Base-by-base conservation (phyloP, 1,140 invertebrate genomes). In the Heliconius hewitsoni region DNA sequence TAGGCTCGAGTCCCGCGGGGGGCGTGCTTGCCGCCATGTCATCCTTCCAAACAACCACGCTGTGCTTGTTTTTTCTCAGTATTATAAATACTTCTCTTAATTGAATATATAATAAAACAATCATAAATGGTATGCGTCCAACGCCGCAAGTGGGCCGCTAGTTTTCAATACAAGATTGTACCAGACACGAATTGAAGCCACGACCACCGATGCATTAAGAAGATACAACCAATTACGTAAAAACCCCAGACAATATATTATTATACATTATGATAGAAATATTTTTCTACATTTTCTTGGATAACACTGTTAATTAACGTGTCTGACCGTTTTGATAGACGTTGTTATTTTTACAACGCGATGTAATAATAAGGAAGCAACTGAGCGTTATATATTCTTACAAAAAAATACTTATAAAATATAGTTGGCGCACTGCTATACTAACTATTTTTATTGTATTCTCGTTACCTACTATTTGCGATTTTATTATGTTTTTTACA, bases 221-320 rank as follows among this genome's bases (percentile, higher is more conserved):
- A 66, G 60, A 23, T 6, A 27, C 60, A 30, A 30, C 60, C 60
- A 66, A 66, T 66, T 66, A 66, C 23, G 60, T 30, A 66, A 66
- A 66, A n/a, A 66, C 9, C 23, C 60, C 27, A 66, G 50, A 52
- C 50, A 52, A 23, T 23, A 4, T 66, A 27, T 66, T 30, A 13
- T 66, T 66, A 23, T 77, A 72, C 73, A 13, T 66, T 66, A 23
- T 71, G 50, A 76, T 73, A 73, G 42, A 71, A 80, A 50, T 72
- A 77, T 77, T 76, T 42, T 76, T 71, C 50, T 34, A 34, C 74
- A 66, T 52, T 80, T 74, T 66, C 78, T 75, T 76, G 74, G 66
- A 52, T 74, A 72, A 70, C 78, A 39, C 50, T 66, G 73, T 76
- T 80, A 80, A 80, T 80, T 80, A 80, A 57, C 74, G 78, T 76